phyloP scores from a whole-genome alignment of 1,140 invertebrate species.

The Drosophila repleta region DNA sequence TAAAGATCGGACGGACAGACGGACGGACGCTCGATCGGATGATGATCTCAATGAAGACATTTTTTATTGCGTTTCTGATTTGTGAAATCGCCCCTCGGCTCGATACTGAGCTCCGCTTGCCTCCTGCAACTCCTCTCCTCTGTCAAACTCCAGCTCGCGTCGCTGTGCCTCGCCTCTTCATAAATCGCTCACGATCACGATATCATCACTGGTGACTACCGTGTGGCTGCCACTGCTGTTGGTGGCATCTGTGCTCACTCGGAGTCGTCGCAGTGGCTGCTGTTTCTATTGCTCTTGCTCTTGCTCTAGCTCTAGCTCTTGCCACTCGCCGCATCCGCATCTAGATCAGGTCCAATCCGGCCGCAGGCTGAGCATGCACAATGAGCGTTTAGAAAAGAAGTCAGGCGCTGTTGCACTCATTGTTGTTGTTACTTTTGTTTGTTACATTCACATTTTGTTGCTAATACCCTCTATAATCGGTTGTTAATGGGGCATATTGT shows the following conservation, averaged over 20 bases:
- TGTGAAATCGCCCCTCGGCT: constrained; percentile 60
- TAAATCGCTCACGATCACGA: constrained; percentile 47
- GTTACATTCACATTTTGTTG: constrained; percentile 27
- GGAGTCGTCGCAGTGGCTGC: background rate
- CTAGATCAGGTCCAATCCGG: constrained; percentile 55
- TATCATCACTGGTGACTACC: constrained; percentile 51
- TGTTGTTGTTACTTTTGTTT: constrained; percentile 23
- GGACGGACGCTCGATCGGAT: constrained; percentile 35
- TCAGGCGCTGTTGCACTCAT: constrained; percentile 62
- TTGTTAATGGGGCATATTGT: background rate
- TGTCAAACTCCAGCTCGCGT: too few species aligned
- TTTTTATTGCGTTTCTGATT: constrained; percentile 60
- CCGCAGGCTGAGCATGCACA: constrained; percentile 53
- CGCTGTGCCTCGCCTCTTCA: constrained; percentile 5
- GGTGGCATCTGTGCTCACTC: constrained; percentile 1
- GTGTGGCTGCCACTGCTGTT: constrained; percentile 24
- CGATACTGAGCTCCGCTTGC: background rate
- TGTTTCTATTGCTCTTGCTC: too few species aligned
- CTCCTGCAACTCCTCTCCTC: background rate
- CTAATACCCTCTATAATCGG: background rate
- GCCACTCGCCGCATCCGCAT: constrained; percentile 16
- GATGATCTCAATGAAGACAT: constrained; percentile 78
- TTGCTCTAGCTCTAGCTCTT: too few species aligned
- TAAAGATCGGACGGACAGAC: constrained; percentile 22
- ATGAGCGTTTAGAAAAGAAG: constrained; percentile 53